Base-by-base conservation (phyloP, 2,888 invertebrate species). In the Eristalis pertinax region DNA sequence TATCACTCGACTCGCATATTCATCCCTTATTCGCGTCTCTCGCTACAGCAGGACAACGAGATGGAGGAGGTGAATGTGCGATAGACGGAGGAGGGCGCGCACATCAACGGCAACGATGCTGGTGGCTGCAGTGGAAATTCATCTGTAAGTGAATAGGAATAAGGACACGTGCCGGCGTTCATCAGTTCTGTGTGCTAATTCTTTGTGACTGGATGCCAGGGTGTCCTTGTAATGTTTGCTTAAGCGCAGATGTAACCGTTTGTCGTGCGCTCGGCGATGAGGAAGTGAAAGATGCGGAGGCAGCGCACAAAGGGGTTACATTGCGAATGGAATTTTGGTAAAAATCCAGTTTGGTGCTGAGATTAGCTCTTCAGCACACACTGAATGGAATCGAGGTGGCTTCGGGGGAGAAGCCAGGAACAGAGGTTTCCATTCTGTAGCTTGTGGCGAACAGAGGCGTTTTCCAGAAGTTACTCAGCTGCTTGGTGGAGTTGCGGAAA, bases 151-250 rank as follows among this genome's bases (percentile, higher is more conserved):
- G 35, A 22, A 56, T 62, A 41, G 64, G 26, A 69, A 70, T 65
- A 74, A 62, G 50, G 74, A 79, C 84, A 75, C 75, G 75, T 79
- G 84, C 74, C 84, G 65, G 65, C 75, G 79, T 58, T n/a, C 65
- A 50, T 56, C 64, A n/a, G 70, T 38, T 64, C 72, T 8, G 50
- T 60, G 69, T 79, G 79, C 65, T 84, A 79, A 79, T 84, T 75
- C 72, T 63, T 43, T 60, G 19, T 62, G 70, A 22, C 22, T 22
- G 72, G 32, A 50, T 68, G 19, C 11, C 38, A 5, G 35, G 24
- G n/a, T 38, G 62, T 64, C 26, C 56, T 70, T 70, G 56, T 38
- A 58, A 58, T 79, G 79, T 72, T 79, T 73, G 60, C 65, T 67
- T 62, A 41, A n/a, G 35, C 43, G 79, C 79, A 79, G 72, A 69